Evolutionary conservation across 2,888 invertebrate genomes (phyloP), one percentile per base, ranked within the genome.

Genomic region (Chrysolina americana): DNA sequence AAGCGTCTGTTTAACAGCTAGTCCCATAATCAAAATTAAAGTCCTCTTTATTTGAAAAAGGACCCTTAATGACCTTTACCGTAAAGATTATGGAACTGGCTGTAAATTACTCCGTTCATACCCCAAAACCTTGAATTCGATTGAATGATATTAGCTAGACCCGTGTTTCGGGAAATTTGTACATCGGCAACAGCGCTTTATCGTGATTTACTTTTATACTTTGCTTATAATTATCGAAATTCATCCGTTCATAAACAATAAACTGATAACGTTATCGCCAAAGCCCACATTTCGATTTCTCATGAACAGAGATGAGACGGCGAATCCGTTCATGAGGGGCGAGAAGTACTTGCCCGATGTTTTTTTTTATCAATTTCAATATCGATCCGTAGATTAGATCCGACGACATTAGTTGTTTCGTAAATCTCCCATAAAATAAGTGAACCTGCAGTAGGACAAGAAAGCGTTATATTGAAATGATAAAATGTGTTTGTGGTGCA

Each of bases 401-500:
- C 13, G 53, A 53, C 21, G 62, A 59, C 53, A 50, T 59, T n/a
- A 73, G 59, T 66, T 66, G 62, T 65, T 65, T 73, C 64, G 41
- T 69, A 65, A 73, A 68, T 72, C 65, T 28, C 41, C 19, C 59
- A 64, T 65, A 44, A 59, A 59, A 44, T 56, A 9, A 59, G 13
- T 15, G 15, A 23, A 1, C 23, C 13, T 8, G 17, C n/a, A 2
- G 44, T 15, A 53, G 50, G 44, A 59, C 23, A 36, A 47, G 48
- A 23, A 47, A 36, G 21, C 15, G 41, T 19, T 64, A 53, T 64
- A 41, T 70, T 48, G 50, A 64, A 66, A 66, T 62, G 65, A 53
- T 62, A 71, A 19, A 41, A 76, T 76, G 76, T 76, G 72, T 66
- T 68, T 72, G 59, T 41, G 66, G 21, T 74, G 69, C 69, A 70